Base-by-base conservation (phyloP, 2,797 vertebrate species). In the Decapterus maruadsi region DNA sequence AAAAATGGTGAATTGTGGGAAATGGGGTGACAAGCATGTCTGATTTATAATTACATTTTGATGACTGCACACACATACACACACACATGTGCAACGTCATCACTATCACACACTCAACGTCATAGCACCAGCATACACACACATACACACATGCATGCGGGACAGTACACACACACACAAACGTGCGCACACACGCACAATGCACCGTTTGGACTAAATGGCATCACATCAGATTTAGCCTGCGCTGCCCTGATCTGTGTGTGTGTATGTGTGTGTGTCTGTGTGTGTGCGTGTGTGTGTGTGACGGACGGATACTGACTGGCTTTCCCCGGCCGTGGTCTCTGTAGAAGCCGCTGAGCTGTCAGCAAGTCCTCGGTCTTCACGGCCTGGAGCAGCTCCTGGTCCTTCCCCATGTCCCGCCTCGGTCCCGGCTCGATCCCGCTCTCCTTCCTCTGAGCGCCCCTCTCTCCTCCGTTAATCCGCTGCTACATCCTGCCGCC, bases 311-410 rank as follows among this genome's bases (percentile, higher is more conserved):
- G 31, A 75, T 93, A 97, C 97, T 97, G 93, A 99, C 97, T 98
- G 92, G 97, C 96, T 96, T 98, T 98, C 87, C 97, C 97, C 59
- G 97, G 96, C 93, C 95, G 96, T 91, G 97, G 97, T 97, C 97
- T 96, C 95, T 98, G 97, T 91, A 99, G 95, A 85, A 99, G 96
- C 93, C 97, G 95, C 94, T 98, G 97, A 78, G 96, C 97, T 84
- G 96, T 96, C 86, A 96, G 94, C 87, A 98, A 76, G 95, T 99
- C 97, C 95, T 99, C 97, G 92, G 96, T 97, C 95, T 99, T 99
- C 84, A 97, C 97, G 89, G 97, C 97, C 95, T 98, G 97, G 92
- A 98, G 96, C 92, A 99, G 95, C 95, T 99, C 97, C 94, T 99
- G 97, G 95, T 99, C 97, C 94, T 98, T 99, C 95, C 97, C 97